Evolutionary conservation across 2,113 vertebrate species (phyloP).

Genomic region (Notarius quadriscutis): DNA sequence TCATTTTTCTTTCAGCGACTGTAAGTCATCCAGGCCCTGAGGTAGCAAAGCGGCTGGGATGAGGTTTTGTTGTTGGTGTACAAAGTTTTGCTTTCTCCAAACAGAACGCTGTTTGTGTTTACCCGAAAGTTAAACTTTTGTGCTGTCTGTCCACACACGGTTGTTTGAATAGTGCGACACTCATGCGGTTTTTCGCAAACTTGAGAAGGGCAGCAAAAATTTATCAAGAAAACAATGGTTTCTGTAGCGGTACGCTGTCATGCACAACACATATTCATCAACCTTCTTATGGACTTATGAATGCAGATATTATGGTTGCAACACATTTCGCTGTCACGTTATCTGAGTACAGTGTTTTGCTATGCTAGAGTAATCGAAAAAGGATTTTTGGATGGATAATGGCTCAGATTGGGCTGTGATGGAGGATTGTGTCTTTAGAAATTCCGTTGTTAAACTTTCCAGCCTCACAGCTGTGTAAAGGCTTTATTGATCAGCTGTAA

Average conservation of each 20-base stretch:
- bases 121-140: constrained; percentile 18
- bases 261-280: background rate
- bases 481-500: background rate
- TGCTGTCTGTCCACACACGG: background rate
- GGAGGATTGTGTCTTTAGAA: background rate
- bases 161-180: background rate
- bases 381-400: background rate
- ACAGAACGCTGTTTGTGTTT: constrained; percentile 26
- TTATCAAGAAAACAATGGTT: constrained; percentile 10
- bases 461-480: background rate
- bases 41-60: constrained; percentile 3
- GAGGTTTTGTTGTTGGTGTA: constrained; percentile 7
- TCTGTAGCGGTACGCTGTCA: background rate
- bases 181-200: background rate
- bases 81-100: constrained; percentile 32
- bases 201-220: background rate
- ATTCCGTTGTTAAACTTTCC: background rate
- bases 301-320: background rate
- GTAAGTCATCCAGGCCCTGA: background rate
- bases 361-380: background rate
- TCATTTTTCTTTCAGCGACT: constrained; percentile 21
- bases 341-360: background rate
- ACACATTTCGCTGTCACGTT: background rate
- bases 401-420: background rate
- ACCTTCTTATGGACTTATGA: background rate